Base-by-base conservation (phyloP, 2,113 vertebrate genomes). In the Meleagris gallopavo region DNA sequence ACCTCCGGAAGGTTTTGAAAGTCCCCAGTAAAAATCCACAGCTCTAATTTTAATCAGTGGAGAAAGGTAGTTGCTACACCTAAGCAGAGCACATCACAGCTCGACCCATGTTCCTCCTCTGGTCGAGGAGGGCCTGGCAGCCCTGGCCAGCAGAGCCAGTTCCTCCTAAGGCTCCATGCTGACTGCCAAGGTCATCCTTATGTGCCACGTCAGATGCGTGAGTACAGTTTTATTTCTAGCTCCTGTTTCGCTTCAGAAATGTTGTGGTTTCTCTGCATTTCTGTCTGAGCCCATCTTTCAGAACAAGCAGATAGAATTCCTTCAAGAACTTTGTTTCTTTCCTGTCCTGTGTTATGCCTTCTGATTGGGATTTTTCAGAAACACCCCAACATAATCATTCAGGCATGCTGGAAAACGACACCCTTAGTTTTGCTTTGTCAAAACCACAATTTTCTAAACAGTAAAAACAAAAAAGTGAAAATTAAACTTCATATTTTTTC, bases 1-100 rank as follows among this genome's bases (percentile, higher is more conserved):
- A 22, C 9, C 30, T 93, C 48, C 76, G 48, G 48, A 91, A 89
- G n/a, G 27, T 32, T 96, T 85, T 93, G 66, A 80, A 89, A 87
- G 66, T 12, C 22, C 36, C 14, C 11, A 2, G 0, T 61, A 40
- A 77, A 85, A 82, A 91, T 52, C 10, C 22, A 91, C n/a, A 27
- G 2, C 22, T 79, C 20, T 29, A 3, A 32, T 8, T 84, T 87
- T 65, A 89, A 78, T 43, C 34, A 65, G 16, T 7, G 6, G 36
- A 64, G 40, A 77, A 46, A 25, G 30, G 61, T 10, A 54, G 50
- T 27, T 52, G 18, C 48, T 60, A 14, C 11, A 32, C 16, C 36
- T 17, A 50, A 64, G 45, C 0, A 58, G 84, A 82, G 20, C 6
- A 66, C 5, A 4, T 61, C 43, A 45, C 24, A 88, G 30, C 24